These are phyloP conservation scores for Todiramphus chloris DNA, from an alignment of 2,113 vertebrate species.

Conservation along the genomic window DNA sequence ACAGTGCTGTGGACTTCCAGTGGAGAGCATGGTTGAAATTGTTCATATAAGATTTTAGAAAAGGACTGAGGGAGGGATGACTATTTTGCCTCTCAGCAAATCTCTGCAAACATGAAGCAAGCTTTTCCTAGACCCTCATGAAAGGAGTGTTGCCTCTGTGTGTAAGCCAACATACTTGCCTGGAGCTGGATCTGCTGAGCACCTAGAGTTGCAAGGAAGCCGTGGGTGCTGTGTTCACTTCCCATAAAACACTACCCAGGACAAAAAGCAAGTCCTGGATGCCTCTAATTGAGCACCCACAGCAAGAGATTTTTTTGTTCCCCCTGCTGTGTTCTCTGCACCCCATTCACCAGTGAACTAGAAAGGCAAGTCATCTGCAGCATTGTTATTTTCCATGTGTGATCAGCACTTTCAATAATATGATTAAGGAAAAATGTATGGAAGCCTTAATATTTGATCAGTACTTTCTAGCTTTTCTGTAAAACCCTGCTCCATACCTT, in stretches of 20 bases:
- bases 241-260: not conserved
- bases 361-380: not conserved
- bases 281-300: not conserved
- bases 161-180: not conserved
- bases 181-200: not conserved
- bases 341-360: not conserved
- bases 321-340: not conserved
- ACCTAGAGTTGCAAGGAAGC: not conserved
- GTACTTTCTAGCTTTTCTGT: not conserved
- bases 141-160: not conserved
- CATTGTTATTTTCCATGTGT: not conserved
- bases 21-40: not conserved
- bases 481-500: not conserved
- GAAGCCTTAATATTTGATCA: not conserved
- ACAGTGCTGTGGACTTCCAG: not conserved
- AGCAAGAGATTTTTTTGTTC: not conserved
- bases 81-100: not conserved
- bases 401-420: not conserved
- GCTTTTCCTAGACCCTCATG: not conserved
- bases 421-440: not conserved
- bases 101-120: not conserved
- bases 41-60: not conserved
- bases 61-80: not conserved
- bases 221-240: not conserved
- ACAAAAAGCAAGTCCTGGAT: not conserved